These are phyloP conservation scores for Dasyurus viverrinus DNA, from an alignment of 2,113 vertebrate genomes.

Conservation along the genomic window DNA sequence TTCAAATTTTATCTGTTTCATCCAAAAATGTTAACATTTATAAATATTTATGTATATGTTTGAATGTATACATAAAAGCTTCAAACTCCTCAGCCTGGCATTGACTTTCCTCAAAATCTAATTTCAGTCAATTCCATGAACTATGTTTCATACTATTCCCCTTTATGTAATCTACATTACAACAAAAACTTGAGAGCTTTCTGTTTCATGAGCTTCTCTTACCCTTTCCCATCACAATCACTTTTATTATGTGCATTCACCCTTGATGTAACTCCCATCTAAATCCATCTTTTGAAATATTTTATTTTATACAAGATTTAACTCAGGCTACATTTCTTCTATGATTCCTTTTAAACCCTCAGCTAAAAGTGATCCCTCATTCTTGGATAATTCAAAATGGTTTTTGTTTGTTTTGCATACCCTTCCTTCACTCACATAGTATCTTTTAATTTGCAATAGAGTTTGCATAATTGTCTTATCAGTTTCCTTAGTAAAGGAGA, in stretches of 20 bases:
- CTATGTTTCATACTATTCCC: background rate
- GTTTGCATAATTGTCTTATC: background rate
- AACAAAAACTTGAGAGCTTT: background rate
- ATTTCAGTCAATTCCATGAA: background rate
- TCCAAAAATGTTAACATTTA: background rate
- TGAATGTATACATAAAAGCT: background rate
- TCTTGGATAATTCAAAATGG: background rate
- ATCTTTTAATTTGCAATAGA: background rate
- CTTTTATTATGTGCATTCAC: background rate
- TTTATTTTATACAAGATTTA: background rate
- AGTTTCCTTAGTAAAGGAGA: background rate
- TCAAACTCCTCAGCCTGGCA: background rate
- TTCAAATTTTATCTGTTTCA: slow-evolving; percentile 10
- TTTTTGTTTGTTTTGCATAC: background rate
- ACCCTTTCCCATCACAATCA: background rate
- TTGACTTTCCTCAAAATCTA: background rate
- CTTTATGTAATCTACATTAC: background rate
- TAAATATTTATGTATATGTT: background rate
- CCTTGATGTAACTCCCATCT: background rate
- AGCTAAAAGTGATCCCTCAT: background rate
- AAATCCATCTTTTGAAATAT: background rate
- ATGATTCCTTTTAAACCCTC: background rate
- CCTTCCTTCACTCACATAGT: background rate
- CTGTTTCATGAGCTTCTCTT: background rate
- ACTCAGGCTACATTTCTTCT: background rate